Evolutionary conservation across 2,113 vertebrate genomes (phyloP), one percentile per base, ranked within the genome.

Genomic region (Pseudorhombus dupliciocellatus): DNA sequence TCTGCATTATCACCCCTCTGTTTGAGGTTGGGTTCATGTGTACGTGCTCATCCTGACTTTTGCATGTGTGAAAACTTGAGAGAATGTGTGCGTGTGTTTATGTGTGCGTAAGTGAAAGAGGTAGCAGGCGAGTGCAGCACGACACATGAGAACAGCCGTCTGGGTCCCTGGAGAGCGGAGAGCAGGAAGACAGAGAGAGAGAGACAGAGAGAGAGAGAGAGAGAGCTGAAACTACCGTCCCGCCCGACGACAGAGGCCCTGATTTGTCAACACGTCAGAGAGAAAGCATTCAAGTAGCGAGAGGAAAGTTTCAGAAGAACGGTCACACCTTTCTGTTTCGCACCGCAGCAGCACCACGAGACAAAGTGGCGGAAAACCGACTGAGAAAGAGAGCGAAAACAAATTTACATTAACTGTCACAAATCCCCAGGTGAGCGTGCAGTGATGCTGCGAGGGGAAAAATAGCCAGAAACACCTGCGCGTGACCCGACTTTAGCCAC

Each of bases 391-490:
- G 62, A 86, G 25, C 54, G 77, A 50, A 48, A 50, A 50, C 20
- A 86, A 75, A 77, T 88, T 84, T 90, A 52, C 72, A 80, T 76
- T 34, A 78, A 79, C 58, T 66, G 62, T 10, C 20, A 67, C 14
- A 10, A 62, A 81, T 46, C 72, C 34, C 18, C 67, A 73, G 73
- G 25, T 75, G 62, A 67, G 18, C 42, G 18, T 16, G 16, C 42
- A 46, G 5, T 18, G 42, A 44, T 44, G 16, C 15, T 0, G 31
- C 37, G 2, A 7, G 5, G 21, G 0, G 4, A 11, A 28, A 40
- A 5, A 25, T 55, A 68, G 4, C 4, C 15, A 0, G 18, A 1
- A 66, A 46, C 69, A 70, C 30, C 78, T 60, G 75, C 0, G 7
- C 31, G 28, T 53, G 34, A 65, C 26, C n/a, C 4, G 20, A 31